These are phyloP conservation scores for Tursiops truncatus DNA, from an alignment of 2,113 vertebrate genomes.

Conservation along the genomic window DNA sequence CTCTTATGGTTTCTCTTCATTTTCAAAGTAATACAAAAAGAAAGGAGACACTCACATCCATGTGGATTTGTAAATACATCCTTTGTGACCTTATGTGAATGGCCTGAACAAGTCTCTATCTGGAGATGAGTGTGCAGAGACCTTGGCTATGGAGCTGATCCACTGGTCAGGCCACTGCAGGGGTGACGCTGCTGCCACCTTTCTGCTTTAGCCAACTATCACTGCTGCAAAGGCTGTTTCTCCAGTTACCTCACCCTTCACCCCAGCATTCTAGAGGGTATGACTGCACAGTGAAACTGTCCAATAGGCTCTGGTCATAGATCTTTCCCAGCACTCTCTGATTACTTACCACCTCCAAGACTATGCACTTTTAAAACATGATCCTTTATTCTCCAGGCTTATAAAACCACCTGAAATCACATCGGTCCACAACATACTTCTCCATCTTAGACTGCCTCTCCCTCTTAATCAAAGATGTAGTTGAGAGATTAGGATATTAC, in stretches of 20 bases:
- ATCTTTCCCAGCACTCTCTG: not conserved
- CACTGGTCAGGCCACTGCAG: not conserved
- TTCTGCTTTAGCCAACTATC: not conserved
- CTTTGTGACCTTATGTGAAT: not conserved
- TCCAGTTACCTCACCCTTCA: not conserved
- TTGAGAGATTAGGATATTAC: not conserved
- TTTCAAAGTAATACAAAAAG: slow-evolving; percentile 5
- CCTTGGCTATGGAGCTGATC: not conserved
- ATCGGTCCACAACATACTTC: not conserved
- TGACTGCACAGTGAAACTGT: slow-evolving; percentile 57
- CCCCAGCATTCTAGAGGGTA: slow-evolving; percentile 47
- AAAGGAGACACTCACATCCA: slow-evolving; percentile 32
- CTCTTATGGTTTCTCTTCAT: not conserved
- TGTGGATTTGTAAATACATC: not conserved
- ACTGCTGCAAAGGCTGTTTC: not conserved
- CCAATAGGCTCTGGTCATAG: not conserved
- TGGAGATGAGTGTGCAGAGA: not conserved
- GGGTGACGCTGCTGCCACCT: not conserved
- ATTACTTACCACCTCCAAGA: not conserved
- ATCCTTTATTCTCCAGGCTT: not conserved
- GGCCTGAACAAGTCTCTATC: not conserved
- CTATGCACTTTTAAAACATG: not conserved
- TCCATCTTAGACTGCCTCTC: not conserved
- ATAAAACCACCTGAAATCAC: slow-evolving; percentile 3
- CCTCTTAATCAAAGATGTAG: not conserved